Evolutionary conservation across 2,888 invertebrate species (phyloP).

Genomic region (Drosophila planitibia): DNA sequence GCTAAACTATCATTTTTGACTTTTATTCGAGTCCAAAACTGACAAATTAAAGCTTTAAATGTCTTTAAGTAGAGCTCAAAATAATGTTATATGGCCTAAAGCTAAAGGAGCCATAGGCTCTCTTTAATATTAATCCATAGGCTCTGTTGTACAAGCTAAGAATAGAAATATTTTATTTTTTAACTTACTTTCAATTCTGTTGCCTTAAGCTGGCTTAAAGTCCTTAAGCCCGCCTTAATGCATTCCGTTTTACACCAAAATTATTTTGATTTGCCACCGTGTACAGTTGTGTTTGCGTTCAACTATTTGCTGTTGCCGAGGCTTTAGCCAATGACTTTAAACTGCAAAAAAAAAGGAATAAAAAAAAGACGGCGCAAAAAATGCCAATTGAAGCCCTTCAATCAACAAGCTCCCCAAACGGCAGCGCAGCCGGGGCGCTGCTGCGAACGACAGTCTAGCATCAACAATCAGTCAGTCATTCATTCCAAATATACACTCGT

Average conservation of each 20-base stretch:
- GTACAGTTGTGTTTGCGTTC: constrained; percentile 25
- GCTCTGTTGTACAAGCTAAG: not conserved
- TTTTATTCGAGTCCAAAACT: not conserved
- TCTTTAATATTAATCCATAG: not conserved
- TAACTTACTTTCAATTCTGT: not conserved
- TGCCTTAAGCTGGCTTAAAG: not conserved
- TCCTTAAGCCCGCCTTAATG: not conserved
- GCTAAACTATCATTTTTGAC: not conserved
- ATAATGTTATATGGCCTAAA: not conserved
- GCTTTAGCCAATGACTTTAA: constrained; percentile 38
- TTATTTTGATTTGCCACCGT: not conserved
- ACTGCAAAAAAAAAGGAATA: constrained; percentile 22
- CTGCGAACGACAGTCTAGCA: constrained; percentile 28
- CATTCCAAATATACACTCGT: constrained; percentile 26
- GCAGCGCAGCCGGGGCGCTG: constrained; percentile 2
- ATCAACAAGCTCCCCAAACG: constrained; percentile 45
- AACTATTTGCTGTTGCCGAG: constrained; percentile 28
- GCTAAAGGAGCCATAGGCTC: not conserved
- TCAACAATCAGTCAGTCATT: constrained; percentile 62
- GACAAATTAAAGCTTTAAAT: not conserved
- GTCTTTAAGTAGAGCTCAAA: too few relatives aligned
- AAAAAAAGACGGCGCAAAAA: constrained; percentile 26
- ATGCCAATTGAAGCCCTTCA: constrained; percentile 63
- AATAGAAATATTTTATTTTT: not conserved
- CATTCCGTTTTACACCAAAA: not conserved